Conservation (phyloP, 2,888 invertebrate genomes). For the Apotomis turbidana region DNA sequence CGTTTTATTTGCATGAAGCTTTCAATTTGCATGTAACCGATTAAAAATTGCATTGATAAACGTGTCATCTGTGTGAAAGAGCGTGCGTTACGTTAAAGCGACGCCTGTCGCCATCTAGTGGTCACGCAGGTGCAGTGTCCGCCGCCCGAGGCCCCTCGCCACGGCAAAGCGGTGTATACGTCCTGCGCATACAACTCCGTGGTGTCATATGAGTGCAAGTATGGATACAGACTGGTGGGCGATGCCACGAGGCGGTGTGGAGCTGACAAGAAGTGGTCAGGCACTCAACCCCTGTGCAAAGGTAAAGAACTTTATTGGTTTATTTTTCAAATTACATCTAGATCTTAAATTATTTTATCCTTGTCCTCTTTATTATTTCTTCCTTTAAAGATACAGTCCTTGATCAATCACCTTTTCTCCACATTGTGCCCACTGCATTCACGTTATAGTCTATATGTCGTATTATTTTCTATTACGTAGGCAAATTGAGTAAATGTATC, state of each 20-base stretch:
- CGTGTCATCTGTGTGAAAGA: constrained; percentile 59
- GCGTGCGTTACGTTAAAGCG: constrained; percentile 69
- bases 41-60: constrained; percentile 44
- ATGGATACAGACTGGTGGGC: constrained; percentile 96
- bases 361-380: too few relatives aligned
- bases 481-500: too few relatives aligned
- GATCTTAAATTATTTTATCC: too few relatives aligned
- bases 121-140: constrained; percentile 97
- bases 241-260: constrained; percentile 96
- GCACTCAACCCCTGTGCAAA: constrained; percentile 95
- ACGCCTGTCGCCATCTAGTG: constrained; percentile 85
- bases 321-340: not conserved
- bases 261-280: constrained; percentile 97
- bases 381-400: too few relatives aligned
- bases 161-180: constrained; percentile 96
- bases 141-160: constrained; percentile 94
- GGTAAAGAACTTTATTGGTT: constrained; percentile 78
- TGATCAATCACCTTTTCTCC: too few relatives aligned
- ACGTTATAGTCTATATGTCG: too few relatives aligned
- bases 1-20: constrained; percentile 69
- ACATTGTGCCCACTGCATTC: too few relatives aligned
- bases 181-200: constrained; percentile 97
- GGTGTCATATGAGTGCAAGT: constrained; percentile 97
- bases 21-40: constrained; percentile 54
- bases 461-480: too few relatives aligned